Conservation (phyloP, 2,888 invertebrate genomes). For the Eupithecia subfuscata region DNA sequence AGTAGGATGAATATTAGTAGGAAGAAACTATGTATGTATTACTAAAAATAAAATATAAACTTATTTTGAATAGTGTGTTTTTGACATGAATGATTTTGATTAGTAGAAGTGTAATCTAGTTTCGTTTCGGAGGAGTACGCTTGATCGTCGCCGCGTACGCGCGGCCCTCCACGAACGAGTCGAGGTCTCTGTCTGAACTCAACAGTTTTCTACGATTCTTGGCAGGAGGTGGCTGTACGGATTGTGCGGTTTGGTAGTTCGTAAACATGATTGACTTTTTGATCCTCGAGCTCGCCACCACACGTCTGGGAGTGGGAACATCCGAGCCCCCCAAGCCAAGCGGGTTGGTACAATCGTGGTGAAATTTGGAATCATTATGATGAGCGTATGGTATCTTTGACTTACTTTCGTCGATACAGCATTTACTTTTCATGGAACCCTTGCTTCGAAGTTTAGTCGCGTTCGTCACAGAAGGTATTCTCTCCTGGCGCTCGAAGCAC, state of each 20-base stretch:
- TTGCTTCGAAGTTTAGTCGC: slow-evolving; percentile 37
- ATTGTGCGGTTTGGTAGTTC: not conserved
- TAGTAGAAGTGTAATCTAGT: not conserved
- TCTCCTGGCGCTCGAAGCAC: slow-evolving; percentile 16
- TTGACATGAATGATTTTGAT: not conserved
- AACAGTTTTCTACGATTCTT: slow-evolving; percentile 58
- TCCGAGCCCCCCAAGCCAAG: not conserved
- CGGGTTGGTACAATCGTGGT: slow-evolving; percentile 54
- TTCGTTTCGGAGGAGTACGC: not conserved
- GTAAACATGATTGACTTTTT: not conserved
- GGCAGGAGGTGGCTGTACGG: slow-evolving; percentile 23
- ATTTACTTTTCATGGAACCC: slow-evolving; percentile 35
- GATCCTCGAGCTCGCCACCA: not conserved
- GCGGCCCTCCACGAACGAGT: slow-evolving; percentile 43
- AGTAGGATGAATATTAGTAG: not conserved
- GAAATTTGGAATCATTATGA: slow-evolving; percentile 60
- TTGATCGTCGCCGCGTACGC: not conserved
- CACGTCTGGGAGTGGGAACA: not conserved
- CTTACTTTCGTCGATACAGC: slow-evolving; percentile 22
- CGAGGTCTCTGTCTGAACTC: slow-evolving; percentile 57
- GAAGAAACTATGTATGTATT: too few species aligned
- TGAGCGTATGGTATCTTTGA: slow-evolving; percentile 57
- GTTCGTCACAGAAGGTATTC: slow-evolving; percentile 31
- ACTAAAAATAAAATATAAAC: not conserved
- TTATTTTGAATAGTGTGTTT: not conserved